Evolutionary conservation across 2,888 invertebrate genomes (phyloP).

Genomic region (Orthosia gothica): DNA sequence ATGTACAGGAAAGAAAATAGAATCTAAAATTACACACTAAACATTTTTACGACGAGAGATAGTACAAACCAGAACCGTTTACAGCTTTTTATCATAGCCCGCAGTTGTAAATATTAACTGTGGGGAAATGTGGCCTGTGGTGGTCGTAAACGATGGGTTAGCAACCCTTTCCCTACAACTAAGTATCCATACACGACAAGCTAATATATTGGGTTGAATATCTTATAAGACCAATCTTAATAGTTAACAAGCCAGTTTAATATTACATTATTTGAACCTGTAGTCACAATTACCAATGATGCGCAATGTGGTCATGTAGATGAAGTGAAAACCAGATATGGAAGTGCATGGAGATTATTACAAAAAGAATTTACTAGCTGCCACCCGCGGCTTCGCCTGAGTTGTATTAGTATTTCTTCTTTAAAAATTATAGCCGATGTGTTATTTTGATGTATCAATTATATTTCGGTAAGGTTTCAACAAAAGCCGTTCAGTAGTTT

Average conservation of each 20-base stretch:
- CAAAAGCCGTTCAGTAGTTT: no score
- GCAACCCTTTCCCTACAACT: slow-evolving; percentile 48
- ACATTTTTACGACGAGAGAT: slow-evolving; percentile 47
- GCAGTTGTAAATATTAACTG: slow-evolving; percentile 58
- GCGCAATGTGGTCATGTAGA: no score
- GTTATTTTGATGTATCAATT: no score
- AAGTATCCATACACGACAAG: slow-evolving; percentile 24
- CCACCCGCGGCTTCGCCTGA: no score
- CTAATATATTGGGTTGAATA: slow-evolving; percentile 38
- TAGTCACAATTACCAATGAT: no score
- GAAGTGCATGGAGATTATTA: no score
- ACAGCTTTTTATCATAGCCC: slow-evolving; percentile 53
- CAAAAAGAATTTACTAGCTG: no score
- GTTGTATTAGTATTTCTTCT: no score
- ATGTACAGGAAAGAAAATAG: slow-evolving; percentile 10
- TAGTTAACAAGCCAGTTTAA: not conserved
- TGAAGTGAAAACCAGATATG: no score
- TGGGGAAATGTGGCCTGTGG: slow-evolving; percentile 34
- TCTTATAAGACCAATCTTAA: not conserved
- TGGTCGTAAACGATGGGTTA: slow-evolving; percentile 54
- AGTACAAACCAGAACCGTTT: slow-evolving; percentile 48
- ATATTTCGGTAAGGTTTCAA: no score
- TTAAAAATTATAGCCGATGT: no score
- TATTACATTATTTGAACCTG: not conserved
- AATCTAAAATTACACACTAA: slow-evolving; percentile 22